Evolutionary conservation across 2,797 vertebrate species (phyloP), one percentile per base, ranked within the genome.

Genomic region (Enteromius argenteus): DNA sequence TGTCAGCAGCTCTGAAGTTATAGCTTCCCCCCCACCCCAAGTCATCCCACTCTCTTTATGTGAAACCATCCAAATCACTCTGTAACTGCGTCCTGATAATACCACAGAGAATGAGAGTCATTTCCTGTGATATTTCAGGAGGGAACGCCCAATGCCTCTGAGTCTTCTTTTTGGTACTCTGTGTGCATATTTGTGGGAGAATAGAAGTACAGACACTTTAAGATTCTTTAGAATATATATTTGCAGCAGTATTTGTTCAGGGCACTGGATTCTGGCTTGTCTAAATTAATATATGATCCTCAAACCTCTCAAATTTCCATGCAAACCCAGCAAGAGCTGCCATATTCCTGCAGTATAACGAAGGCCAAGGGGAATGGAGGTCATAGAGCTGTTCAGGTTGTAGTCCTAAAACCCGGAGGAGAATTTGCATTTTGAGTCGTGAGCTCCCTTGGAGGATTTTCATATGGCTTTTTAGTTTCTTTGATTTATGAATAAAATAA

Each of bases 1-100:
- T 89, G 88, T 90, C 90, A 91, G 87, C 86, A 88, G 79, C 86
- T 74, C 17, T 56, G 73, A 81, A 21, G 58, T 46, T 72, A 86
- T 27, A 58, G 66, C 83, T 85, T 84, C 84, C 90, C 62, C 69
- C 73, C 85, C 84, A 88, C 80, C 80, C 58, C 73, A 66, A 77
- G 56, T 64, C 37, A 37, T 69, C 46, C 71, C 46, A 19, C 72
- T 78, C 27, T 6, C 60, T 53, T 76, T 51, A 51, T 30, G 66
- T 84, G 74, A 78, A 78, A 39, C 37, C 39, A 2, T 60, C 66
- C 79, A 67, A 49, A 56, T 75, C 30, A 60, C 58, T 76, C 72
- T 39, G 39, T 60, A 67, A 75, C 32, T 39, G 35, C 23, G 30
- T 76, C 67, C 68, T 84, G 66, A 72, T 67, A 80, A 46, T 74